A percentile compares a stretch with the other conserved stretches of the same genome.
phyloP scores from a whole-genome alignment of 2,113 vertebrate species.

The Vimba vimba region DNA sequence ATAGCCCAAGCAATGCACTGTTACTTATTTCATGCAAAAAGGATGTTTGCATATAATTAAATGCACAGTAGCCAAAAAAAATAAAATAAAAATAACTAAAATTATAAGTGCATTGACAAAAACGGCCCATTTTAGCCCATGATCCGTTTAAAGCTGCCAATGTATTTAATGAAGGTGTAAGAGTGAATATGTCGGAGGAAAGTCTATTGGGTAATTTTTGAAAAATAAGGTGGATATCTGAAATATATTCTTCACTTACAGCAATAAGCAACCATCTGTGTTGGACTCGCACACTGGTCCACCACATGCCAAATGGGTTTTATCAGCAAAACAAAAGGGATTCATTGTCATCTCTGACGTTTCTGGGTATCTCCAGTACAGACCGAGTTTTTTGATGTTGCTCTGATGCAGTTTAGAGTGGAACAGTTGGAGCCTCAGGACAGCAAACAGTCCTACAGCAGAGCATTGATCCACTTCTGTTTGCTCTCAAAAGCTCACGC shows the following conservation, averaged over 20 bases:
- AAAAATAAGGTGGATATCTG: background rate
- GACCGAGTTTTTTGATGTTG: background rate
- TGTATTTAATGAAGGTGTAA: background rate
- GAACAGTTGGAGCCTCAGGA: conserved; percentile 30
- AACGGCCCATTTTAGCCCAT: too few species aligned
- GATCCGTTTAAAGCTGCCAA: background rate
- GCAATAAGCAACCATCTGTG: background rate
- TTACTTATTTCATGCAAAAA: too few species aligned
- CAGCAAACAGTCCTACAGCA: conserved; percentile 21
- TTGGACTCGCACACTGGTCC: background rate
- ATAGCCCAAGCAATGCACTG: too few species aligned
- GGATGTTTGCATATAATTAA: too few species aligned
- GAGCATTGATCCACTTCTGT: conserved; percentile 7
- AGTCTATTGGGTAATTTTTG: background rate
- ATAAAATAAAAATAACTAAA: too few species aligned
- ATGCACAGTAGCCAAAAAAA: too few species aligned
- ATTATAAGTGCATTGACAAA: too few species aligned
- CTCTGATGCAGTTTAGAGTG: conserved; percentile 10
- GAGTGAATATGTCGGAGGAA: background rate
- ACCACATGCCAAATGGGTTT: background rate
- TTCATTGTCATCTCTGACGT: background rate
- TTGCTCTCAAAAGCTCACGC: conserved; percentile 23
- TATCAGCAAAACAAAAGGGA: conserved; percentile 3
- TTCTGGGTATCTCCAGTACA: background rate
- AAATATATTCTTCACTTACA: background rate